Conservation (phyloP, 2,113 vertebrate species). For the Rhea pennata region DNA sequence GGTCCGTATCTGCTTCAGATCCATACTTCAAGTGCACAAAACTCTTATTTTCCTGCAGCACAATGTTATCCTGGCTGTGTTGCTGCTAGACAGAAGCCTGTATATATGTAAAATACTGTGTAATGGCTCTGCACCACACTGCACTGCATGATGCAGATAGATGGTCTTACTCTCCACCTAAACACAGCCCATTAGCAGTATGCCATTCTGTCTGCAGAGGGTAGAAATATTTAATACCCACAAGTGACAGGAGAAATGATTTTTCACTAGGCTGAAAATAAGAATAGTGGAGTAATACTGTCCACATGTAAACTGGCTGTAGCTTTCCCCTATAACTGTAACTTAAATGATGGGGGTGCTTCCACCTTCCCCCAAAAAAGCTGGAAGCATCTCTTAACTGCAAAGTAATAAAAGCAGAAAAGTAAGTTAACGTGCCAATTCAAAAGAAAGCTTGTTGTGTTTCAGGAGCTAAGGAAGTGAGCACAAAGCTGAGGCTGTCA, state of each 20-base stretch:
- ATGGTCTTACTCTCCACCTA: background rate
- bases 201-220: background rate
- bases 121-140: background rate
- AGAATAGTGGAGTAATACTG: background rate
- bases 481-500: accelerated
- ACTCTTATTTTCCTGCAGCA: background rate
- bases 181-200: background rate
- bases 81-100: background rate
- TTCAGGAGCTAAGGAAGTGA: background rate
- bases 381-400: background rate
- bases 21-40: background rate
- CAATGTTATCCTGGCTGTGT: background rate
- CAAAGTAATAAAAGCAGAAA: background rate
- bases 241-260: background rate
- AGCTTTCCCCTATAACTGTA: background rate
- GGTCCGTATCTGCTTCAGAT: no score
- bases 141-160: background rate
- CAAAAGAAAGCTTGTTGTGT: background rate
- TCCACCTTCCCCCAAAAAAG: background rate
- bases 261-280: background rate
- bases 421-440: background rate
- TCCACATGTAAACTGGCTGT: background rate
- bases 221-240: background rate
- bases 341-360: background rate
- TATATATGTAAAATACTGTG: background rate